Conservation (phyloP, 2,113 vertebrate genomes). For the Mesitornis unicolor region DNA sequence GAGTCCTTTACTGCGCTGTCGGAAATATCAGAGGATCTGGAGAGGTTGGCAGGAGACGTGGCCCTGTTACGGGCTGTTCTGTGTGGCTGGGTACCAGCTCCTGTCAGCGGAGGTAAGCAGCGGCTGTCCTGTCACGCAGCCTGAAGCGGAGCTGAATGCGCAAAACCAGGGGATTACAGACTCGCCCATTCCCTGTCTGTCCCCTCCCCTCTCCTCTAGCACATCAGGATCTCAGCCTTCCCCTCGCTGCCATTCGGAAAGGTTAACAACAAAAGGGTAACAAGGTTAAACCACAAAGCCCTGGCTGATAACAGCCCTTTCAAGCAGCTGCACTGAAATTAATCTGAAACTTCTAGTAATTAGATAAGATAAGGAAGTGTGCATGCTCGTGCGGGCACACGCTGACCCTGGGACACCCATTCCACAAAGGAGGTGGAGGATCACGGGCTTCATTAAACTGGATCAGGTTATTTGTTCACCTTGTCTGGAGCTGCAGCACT, state of each 20-base stretch:
- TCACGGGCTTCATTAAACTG: neutral
- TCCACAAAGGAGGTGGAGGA: neutral
- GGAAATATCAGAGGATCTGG: conserved; percentile 63
- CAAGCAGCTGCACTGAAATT: conserved; percentile 66
- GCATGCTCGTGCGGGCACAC: neutral
- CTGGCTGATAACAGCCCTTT: conserved; percentile 58
- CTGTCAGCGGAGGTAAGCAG: conserved; percentile 57
- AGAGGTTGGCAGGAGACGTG: conserved; percentile 59
- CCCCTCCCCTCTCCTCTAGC: neutral
- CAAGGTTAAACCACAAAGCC: conserved; percentile 69
- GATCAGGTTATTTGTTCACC: conserved; percentile 8
- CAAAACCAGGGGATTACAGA: neutral
- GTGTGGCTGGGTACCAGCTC: conserved; percentile 59
- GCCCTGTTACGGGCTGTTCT: conserved; percentile 27
- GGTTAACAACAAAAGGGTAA: conserved; percentile 65
- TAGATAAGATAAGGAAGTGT: conserved; percentile 71
- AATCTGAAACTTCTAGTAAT: conserved; percentile 70
- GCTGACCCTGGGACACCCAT: neutral
- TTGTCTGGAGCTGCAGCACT: neutral
- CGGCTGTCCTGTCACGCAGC: conserved; percentile 25
- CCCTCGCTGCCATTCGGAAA: conserved; percentile 15
- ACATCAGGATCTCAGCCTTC: conserved; percentile 11
- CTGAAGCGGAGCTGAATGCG: conserved; percentile 7
- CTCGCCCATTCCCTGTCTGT: neutral
- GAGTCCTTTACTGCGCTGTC: conserved; percentile 50